Conservation (phyloP, 23 tunicate genomes). For the Trididemnum clinides region DNA sequence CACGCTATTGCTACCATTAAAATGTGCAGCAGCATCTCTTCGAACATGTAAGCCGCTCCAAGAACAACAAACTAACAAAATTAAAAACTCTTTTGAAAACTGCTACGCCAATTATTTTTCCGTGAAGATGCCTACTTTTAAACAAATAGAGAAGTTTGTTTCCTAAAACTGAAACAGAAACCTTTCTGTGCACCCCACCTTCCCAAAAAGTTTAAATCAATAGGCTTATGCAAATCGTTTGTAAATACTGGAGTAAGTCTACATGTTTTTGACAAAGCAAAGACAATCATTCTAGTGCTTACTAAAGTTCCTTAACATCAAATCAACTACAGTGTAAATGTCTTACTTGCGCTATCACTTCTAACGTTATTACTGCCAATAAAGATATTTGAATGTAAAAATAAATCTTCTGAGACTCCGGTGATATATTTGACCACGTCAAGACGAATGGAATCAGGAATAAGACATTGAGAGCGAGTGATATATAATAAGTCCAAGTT, state of each 20-base stretch:
- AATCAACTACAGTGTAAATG: too few relatives aligned
- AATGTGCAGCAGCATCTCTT: slow-evolving; percentile 63
- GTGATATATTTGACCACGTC: slow-evolving; percentile 61
- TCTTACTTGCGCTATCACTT: slow-evolving; percentile 55
- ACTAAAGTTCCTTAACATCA: too few relatives aligned
- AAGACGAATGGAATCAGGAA: slow-evolving; percentile 60
- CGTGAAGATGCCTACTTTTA: too few relatives aligned
- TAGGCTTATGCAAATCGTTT: too few relatives aligned
- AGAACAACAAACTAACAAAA: slow-evolving; percentile 43
- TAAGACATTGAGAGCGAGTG: slow-evolving; percentile 47
- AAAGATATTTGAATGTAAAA: slow-evolving; percentile 20
- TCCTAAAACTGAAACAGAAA: too few relatives aligned
- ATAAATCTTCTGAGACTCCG: neutral
- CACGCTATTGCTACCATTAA: slow-evolving; percentile 49
- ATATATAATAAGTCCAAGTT: slow-evolving; percentile 34
- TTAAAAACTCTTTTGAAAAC: neutral
- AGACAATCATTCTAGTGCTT: too few relatives aligned
- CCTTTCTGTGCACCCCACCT: neutral
- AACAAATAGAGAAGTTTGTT: too few relatives aligned
- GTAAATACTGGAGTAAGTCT: too few relatives aligned
- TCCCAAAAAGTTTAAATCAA: too few relatives aligned
- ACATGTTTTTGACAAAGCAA: too few relatives aligned
- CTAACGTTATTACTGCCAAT: slow-evolving; percentile 33
- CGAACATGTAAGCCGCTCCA: slow-evolving; percentile 42
- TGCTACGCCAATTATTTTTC: neutral